Percentiles rank a stretch among this genome's conserved stretches.
These are phyloP conservation scores for Nilaparvata lugens DNA, from an alignment of 1,140 invertebrate species.

Conservation along the genomic window DNA sequence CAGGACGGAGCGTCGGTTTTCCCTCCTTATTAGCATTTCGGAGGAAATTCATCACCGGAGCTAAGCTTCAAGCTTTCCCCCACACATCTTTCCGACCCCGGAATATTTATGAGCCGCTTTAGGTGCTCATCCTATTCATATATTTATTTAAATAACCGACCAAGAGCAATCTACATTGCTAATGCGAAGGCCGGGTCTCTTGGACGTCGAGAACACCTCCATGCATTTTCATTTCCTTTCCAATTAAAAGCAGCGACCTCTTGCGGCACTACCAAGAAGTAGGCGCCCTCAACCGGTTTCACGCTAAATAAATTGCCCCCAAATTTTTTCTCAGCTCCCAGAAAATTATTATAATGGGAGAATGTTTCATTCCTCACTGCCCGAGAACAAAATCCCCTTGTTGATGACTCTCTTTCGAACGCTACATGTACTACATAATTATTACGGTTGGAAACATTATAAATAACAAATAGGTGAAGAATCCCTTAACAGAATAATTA, in stretches of 20 bases:
- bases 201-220: background rate
- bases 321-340: too few relatives aligned
- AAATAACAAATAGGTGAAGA: too few relatives aligned
- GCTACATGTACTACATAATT: too few relatives aligned
- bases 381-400: too few relatives aligned
- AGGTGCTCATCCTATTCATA: conserved; percentile 1
- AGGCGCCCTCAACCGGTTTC: too few relatives aligned
- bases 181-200: background rate
- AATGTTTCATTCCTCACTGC: too few relatives aligned
- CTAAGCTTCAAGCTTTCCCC: background rate
- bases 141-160: conserved; percentile 2
- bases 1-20: background rate
- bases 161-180: conserved; percentile 3
- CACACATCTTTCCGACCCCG: background rate
- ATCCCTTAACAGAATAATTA: too few relatives aligned
- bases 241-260: background rate
- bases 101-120: conserved; percentile 3
- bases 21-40: conserved; percentile 2
- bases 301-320: too few relatives aligned
- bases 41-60: conserved; percentile 3
- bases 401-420: too few relatives aligned
- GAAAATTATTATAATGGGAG: too few relatives aligned
- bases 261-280: too few relatives aligned
- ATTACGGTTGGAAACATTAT: too few relatives aligned
- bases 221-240: conserved; percentile 3